Evolutionary conservation across 2,797 vertebrate genomes (phyloP).

Genomic region (Toxotes lorentzi): DNA sequence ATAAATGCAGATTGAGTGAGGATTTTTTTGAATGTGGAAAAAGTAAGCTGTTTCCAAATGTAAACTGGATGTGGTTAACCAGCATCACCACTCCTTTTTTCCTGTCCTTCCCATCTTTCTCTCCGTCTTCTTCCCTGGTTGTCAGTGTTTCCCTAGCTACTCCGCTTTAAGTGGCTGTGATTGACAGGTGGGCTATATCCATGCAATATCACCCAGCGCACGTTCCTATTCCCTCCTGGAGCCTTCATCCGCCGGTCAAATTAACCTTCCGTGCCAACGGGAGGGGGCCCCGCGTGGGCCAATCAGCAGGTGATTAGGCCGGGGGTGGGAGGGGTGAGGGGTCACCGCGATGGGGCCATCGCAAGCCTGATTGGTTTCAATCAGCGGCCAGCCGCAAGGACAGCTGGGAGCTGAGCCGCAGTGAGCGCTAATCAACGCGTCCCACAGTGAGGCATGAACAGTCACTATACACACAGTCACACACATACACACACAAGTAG

Average conservation of each 20-base stretch:
- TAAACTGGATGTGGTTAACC: constrained; percentile 9
- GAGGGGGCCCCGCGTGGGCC: constrained; percentile 85
- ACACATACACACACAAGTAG: constrained; percentile 37
- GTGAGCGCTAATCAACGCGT: constrained; percentile 83
- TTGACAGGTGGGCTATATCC: constrained; percentile 87
- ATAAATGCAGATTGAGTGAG: background rate
- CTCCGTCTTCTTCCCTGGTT: constrained; percentile 49
- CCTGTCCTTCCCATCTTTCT: constrained; percentile 20
- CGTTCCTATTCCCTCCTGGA: constrained; percentile 87
- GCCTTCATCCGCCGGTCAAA: constrained; percentile 86
- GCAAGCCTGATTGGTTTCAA: constrained; percentile 87
- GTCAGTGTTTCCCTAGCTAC: constrained; percentile 71
- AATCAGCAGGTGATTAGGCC: constrained; percentile 89
- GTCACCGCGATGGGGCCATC: constrained; percentile 85
- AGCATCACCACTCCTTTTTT: constrained; percentile 17
- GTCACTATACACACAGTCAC: constrained; percentile 47
- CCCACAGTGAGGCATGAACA: constrained; percentile 85
- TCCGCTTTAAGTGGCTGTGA: constrained; percentile 81
- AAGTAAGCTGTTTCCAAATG: constrained; percentile 9
- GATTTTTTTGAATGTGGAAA: background rate
- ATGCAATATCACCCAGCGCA: constrained; percentile 87
- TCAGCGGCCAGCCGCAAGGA: constrained; percentile 82
- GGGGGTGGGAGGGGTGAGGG: constrained; percentile 85
- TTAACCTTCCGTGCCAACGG: constrained; percentile 87
- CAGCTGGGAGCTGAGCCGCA: constrained; percentile 84